phyloP scores from a whole-genome alignment of 2,888 invertebrate species.

The Digitonthophagus gazella region DNA sequence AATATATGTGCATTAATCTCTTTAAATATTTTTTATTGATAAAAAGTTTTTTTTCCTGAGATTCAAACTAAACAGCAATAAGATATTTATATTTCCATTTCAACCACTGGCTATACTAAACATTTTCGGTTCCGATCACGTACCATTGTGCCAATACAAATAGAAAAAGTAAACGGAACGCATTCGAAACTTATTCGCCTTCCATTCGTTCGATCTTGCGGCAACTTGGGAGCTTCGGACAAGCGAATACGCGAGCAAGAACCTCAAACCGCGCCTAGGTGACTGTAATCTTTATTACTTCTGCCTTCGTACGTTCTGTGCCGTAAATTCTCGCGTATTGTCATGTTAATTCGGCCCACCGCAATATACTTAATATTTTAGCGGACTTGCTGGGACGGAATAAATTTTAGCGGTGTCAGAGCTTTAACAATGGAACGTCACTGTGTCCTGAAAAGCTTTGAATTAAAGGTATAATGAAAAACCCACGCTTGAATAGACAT shows the following conservation, averaged over 20 bases:
- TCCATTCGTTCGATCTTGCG: too few relatives aligned
- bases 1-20: too few relatives aligned
- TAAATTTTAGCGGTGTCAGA: constrained; percentile 8
- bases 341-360: constrained; percentile 16
- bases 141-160: too few relatives aligned
- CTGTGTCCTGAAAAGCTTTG: constrained; percentile 6
- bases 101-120: too few relatives aligned
- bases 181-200: too few relatives aligned
- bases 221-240: too few relatives aligned
- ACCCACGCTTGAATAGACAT: background rate
- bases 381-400: constrained; percentile 9
- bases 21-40: too few relatives aligned
- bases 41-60: too few relatives aligned
- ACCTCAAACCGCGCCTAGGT: background rate
- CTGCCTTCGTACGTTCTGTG: background rate
- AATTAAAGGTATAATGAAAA: constrained; percentile 16
- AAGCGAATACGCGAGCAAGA: background rate
- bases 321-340: constrained; percentile 7
- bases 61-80: too few relatives aligned
- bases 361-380: constrained; percentile 16
- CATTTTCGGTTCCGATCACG: too few relatives aligned
- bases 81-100: too few relatives aligned
- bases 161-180: too few relatives aligned
- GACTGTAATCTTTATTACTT: background rate
- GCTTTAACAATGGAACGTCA: constrained; percentile 12